These are phyloP conservation scores for Beroe forskalii DNA, from an alignment of 37 sponge, comb jelly and placozoan species.

Conservation along the genomic window DNA sequence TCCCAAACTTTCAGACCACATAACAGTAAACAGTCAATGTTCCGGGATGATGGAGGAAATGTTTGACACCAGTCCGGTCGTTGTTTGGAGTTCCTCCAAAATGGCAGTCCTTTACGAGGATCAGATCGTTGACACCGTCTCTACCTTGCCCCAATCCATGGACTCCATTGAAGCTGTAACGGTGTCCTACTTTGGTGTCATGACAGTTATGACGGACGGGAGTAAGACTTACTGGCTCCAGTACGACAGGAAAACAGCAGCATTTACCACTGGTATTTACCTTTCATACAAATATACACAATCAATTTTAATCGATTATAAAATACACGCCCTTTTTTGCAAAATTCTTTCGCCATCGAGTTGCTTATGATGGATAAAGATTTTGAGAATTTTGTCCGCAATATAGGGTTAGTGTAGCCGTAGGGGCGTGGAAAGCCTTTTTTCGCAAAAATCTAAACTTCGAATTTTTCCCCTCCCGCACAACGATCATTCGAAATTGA, in stretches of 20 bases:
- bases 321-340: too few species aligned
- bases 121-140: not conserved
- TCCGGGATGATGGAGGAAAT: not conserved
- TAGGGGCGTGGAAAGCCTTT: too few species aligned
- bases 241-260: not conserved
- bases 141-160: not conserved
- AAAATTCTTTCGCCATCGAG: too few species aligned
- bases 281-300: not conserved
- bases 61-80: not conserved
- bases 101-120: not conserved
- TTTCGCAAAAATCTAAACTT: too few species aligned
- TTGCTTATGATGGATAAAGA: too few species aligned
- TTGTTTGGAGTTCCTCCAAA: conserved; percentile 4
- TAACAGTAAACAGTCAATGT: conserved; percentile 11
- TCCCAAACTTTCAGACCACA: too few species aligned
- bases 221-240: not conserved
- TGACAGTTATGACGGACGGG: not conserved
- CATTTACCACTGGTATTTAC: not conserved
- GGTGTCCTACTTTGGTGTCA: conserved; percentile 9
- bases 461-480: too few species aligned
- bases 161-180: not conserved
- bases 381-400: too few species aligned
- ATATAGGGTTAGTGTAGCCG: too few species aligned
- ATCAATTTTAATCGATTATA: too few species aligned
- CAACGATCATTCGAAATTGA: too few species aligned